phyloP scores from a whole-genome alignment of 2,888 invertebrate species.

The Apamea sordens region DNA sequence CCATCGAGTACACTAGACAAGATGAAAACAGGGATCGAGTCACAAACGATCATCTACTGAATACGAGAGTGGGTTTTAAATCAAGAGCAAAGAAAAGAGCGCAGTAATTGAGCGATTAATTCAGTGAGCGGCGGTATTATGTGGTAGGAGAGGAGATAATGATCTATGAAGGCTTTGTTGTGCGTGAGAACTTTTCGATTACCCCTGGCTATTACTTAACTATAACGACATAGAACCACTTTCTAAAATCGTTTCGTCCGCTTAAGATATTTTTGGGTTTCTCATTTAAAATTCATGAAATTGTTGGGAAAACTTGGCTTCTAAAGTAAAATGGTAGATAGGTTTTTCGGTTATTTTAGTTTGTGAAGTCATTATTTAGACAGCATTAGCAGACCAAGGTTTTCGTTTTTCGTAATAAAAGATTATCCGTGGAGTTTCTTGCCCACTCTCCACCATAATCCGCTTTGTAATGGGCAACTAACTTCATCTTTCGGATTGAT shows the following conservation, averaged over 20 bases:
- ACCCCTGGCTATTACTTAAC: slow-evolving; percentile 15
- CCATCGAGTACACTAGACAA: slow-evolving; percentile 55
- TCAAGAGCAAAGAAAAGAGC: slow-evolving; percentile 28
- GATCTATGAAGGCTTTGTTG: slow-evolving; percentile 9
- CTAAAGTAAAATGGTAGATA: background rate
- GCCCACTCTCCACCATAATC: too few relatives aligned
- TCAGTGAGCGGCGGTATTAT: slow-evolving; percentile 1
- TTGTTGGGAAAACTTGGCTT: background rate
- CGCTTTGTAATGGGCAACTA: too few relatives aligned
- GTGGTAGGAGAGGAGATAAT: slow-evolving; percentile 12
- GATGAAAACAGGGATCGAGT: slow-evolving; percentile 31
- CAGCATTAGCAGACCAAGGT: background rate
- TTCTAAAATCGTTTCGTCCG: background rate
- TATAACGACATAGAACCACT: slow-evolving; percentile 4
- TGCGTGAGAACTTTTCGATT: slow-evolving; percentile 27
- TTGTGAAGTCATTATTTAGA: slow-evolving; percentile 1
- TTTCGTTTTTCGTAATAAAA: background rate
- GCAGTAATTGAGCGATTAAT: slow-evolving; percentile 33
- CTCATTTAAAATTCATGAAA: slow-evolving; percentile 18
- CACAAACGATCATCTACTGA: slow-evolving; percentile 31
- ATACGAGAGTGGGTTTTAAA: slow-evolving; percentile 30
- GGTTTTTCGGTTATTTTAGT: background rate
- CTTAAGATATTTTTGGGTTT: background rate
- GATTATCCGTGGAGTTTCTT: too few relatives aligned
- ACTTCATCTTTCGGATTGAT: too few relatives aligned